phyloP scores from a whole-genome alignment of 2,113 vertebrate species.

The Ameiurus melas region DNA sequence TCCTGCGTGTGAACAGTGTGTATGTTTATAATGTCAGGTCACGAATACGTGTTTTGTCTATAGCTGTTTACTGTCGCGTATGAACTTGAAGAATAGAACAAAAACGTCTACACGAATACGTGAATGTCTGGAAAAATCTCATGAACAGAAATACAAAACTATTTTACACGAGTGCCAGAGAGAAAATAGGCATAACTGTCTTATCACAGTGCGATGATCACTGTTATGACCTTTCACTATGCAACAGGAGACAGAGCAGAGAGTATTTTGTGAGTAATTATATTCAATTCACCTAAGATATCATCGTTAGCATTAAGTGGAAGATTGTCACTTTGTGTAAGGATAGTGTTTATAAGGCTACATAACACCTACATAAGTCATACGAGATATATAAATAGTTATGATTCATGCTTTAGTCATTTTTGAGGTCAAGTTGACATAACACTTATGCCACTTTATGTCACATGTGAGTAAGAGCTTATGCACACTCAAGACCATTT shows the following conservation, averaged over 20 bases:
- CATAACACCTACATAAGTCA: not conserved
- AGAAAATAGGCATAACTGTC: not conserved
- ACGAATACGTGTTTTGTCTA: not conserved
- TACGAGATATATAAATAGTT: not conserved
- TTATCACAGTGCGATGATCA: not conserved
- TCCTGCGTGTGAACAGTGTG: constrained; percentile 63
- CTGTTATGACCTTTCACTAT: not conserved
- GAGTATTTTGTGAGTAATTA: not conserved
- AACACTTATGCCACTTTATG: not conserved
- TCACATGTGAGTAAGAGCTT: not conserved
- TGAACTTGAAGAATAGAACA: not conserved
- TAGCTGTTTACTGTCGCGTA: not conserved
- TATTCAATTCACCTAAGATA: not conserved
- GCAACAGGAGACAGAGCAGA: not conserved
- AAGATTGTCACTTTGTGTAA: not conserved
- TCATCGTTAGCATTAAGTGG: not conserved
- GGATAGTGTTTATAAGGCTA: not conserved
- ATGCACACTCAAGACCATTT: not conserved
- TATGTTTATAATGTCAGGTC: too few species aligned
- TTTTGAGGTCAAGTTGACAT: not conserved
- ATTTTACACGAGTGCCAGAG: too few species aligned
- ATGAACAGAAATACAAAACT: too few species aligned
- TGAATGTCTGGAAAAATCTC: too few species aligned
- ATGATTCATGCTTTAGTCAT: not conserved
- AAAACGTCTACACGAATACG: not conserved